A percentile compares a stretch with the other conserved stretches of the same genome.
phyloP scores from a whole-genome alignment of 2,113 vertebrate genomes.

The Xiphorhynchus elegans region DNA sequence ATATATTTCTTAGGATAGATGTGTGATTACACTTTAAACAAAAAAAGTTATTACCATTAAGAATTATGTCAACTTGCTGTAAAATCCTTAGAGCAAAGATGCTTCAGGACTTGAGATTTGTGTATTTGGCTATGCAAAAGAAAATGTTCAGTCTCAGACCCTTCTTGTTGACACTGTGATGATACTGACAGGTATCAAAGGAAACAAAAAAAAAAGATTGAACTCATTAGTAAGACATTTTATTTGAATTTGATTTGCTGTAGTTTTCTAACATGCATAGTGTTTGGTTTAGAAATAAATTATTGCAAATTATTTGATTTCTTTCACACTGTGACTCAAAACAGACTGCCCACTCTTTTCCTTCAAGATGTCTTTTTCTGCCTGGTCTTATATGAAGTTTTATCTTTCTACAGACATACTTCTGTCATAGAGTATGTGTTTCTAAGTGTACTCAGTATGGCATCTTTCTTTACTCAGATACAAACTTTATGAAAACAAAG shows the following conservation, averaged over 20 bases:
- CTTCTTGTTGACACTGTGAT: not conserved
- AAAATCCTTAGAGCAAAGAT: conserved; percentile 40
- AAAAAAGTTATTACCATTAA: not conserved
- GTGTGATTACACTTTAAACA: conserved; percentile 56
- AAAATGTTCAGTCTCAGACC: conserved; percentile 38
- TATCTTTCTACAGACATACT: not conserved
- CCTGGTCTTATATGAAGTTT: not conserved
- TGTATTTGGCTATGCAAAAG: conserved; percentile 46
- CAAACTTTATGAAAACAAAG: not conserved
- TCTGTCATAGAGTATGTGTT: not conserved
- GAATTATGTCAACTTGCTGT: not conserved
- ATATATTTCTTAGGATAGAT: conserved; percentile 15
- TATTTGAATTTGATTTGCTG: not conserved
- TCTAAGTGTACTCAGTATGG: not conserved
- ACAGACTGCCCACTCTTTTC: not conserved
- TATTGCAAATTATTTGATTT: not conserved
- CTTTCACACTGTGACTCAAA: not conserved
- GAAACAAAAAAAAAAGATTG: not conserved
- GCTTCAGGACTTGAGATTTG: not conserved
- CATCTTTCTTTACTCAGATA: not conserved
- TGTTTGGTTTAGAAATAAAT: not conserved
- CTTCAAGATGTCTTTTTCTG: not conserved
- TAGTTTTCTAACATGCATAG: not conserved
- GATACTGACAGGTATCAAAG: not conserved
- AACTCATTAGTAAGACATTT: not conserved